Conservation (phyloP, 2,888 invertebrate genomes). For the Suillia variegata region DNA sequence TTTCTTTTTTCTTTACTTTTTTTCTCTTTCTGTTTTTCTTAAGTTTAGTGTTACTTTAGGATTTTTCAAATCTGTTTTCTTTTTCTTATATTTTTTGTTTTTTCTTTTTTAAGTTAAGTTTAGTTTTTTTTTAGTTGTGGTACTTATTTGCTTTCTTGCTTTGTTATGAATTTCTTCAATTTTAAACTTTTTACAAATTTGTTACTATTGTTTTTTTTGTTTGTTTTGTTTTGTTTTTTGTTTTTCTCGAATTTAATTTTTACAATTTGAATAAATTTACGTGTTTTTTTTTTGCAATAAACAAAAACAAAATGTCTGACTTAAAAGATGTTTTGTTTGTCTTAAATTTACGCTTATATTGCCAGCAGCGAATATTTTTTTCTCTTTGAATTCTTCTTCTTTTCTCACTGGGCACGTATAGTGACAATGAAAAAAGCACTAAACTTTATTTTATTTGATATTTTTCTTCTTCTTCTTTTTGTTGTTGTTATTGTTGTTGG, state of each 20-base stretch:
- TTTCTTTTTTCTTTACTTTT: slow-evolving; percentile 37
- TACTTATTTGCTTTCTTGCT: slow-evolving; percentile 31
- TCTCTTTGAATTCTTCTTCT: slow-evolving; percentile 13
- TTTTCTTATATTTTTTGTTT: too few species aligned
- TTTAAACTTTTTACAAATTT: slow-evolving; percentile 53
- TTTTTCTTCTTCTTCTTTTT: too few species aligned
- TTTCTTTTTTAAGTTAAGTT: too few species aligned
- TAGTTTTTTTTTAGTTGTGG: slow-evolving; percentile 27
- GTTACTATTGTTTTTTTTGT: slow-evolving; percentile 42
- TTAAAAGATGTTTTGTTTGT: slow-evolving; percentile 35
- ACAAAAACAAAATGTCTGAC: slow-evolving; percentile 35
- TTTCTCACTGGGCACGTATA: slow-evolving; percentile 21
- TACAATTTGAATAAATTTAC: slow-evolving; percentile 23
- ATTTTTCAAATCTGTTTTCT: slow-evolving; percentile 31
- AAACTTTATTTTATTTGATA: background rate
- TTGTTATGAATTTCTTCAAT: too few species aligned
- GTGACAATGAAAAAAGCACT: slow-evolving; percentile 23
- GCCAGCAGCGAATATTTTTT: slow-evolving; percentile 10
- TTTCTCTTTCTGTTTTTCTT: slow-evolving; percentile 38
- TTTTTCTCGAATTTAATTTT: slow-evolving; percentile 14
- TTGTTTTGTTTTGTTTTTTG: slow-evolving; percentile 20
- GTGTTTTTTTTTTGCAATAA: slow-evolving; percentile 29
- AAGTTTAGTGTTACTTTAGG: slow-evolving; percentile 25
- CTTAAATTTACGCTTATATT: slow-evolving; percentile 29
- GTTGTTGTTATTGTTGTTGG: too few species aligned